phyloP scores from a whole-genome alignment of 92 coral and sea anemone genomes.

The Isaurus tuberculatus region DNA sequence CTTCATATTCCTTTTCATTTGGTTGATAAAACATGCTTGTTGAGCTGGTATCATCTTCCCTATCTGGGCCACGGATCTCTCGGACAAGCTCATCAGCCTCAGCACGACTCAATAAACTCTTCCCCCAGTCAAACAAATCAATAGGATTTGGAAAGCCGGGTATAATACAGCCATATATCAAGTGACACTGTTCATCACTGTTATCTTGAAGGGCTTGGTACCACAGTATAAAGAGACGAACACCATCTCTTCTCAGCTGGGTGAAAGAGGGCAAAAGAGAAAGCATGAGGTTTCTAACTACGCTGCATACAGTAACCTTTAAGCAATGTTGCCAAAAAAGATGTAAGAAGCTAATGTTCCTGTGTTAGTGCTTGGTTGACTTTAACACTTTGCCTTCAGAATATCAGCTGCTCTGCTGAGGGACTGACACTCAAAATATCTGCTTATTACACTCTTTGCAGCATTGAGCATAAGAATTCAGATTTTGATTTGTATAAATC shows the following conservation, averaged over 20 bases:
- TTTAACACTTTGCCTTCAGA: too few relatives aligned
- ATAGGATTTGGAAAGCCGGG: slow-evolving; percentile 96
- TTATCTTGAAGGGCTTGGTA: slow-evolving; percentile 86
- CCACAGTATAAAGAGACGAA: slow-evolving; percentile 93
- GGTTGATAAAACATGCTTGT: slow-evolving; percentile 63
- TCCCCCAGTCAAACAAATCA: slow-evolving; percentile 73
- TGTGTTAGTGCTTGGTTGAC: too few relatives aligned
- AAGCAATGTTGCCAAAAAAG: too few relatives aligned
- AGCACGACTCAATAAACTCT: slow-evolving; percentile 64
- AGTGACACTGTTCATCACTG: slow-evolving; percentile 84
- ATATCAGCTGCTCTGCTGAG: too few relatives aligned
- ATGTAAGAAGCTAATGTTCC: too few relatives aligned
- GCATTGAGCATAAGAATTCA: too few relatives aligned
- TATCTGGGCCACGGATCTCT: slow-evolving; percentile 73
- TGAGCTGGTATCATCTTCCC: slow-evolving; percentile 67
- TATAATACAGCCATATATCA: slow-evolving; percentile 87
- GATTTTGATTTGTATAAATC: too few relatives aligned
- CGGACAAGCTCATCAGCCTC: slow-evolving; percentile 81
- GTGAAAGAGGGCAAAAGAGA: background rate
- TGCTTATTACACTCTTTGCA: too few relatives aligned
- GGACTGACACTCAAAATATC: too few relatives aligned
- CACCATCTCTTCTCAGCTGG: slow-evolving; percentile 90
- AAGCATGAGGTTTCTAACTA: too few relatives aligned
- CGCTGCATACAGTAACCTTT: too few relatives aligned
- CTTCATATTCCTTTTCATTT: slow-evolving; percentile 77